Conservation (phyloP, 2,888 invertebrate species). For the Lymantria dispar region DNA sequence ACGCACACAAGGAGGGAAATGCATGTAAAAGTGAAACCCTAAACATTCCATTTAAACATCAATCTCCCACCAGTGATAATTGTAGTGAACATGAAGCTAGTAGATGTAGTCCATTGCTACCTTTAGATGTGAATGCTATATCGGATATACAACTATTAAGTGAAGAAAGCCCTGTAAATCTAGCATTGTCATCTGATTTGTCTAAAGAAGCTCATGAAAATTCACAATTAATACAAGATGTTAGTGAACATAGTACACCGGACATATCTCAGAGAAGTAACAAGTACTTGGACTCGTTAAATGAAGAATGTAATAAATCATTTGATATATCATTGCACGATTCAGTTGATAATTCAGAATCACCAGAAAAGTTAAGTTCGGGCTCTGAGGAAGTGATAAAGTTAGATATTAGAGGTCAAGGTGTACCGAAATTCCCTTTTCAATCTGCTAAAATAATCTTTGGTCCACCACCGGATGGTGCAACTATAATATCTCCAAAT, state of each 20-base stretch:
- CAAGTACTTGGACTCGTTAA: slow-evolving; percentile 63
- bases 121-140: slow-evolving; percentile 51
- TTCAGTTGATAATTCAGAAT: slow-evolving; percentile 38
- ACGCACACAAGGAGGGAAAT: slow-evolving; percentile 43
- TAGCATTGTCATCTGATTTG: slow-evolving; percentile 57
- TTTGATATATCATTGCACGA: slow-evolving; percentile 37
- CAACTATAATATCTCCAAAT: slow-evolving; percentile 51
- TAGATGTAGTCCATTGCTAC: slow-evolving; percentile 61
- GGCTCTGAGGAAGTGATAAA: slow-evolving; percentile 77
- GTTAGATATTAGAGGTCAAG: slow-evolving; percentile 73
- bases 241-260: slow-evolving; percentile 34
- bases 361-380: slow-evolving; percentile 49
- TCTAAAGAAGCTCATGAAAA: slow-evolving; percentile 50
- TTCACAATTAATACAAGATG: slow-evolving; percentile 18
- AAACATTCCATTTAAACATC: slow-evolving; percentile 39
- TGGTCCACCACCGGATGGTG: slow-evolving; percentile 69
- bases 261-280: slow-evolving; percentile 57
- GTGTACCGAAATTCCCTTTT: slow-evolving; percentile 58
- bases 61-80: slow-evolving; percentile 48
- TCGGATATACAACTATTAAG: slow-evolving; percentile 63
- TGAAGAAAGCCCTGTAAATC: slow-evolving; percentile 69
- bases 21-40: slow-evolving; percentile 42
- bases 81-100: slow-evolving; percentile 50
- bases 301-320: slow-evolving; percentile 51
- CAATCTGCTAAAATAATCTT: slow-evolving; percentile 69